Conservation (phyloP, 2,797 vertebrate species). For the Cyclopterus lumpus region DNA sequence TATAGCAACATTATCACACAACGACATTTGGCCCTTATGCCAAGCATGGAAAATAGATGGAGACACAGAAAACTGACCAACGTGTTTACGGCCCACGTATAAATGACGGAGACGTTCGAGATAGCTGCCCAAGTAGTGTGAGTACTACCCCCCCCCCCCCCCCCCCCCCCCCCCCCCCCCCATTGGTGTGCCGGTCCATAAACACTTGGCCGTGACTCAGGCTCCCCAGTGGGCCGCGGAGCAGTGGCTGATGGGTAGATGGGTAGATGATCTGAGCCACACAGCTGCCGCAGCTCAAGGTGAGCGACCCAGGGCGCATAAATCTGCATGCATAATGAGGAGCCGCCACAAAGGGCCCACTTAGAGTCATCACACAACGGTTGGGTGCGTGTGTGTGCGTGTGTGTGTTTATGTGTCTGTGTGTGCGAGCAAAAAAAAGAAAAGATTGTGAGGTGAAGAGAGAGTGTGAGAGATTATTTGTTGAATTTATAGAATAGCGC, state of each 20-base stretch:
- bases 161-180: too few relatives aligned
- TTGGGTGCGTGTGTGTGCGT: constrained; percentile 18
- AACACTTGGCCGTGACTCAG: constrained; percentile 70
- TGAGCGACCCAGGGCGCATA: constrained; percentile 74
- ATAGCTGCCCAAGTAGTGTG: too few relatives aligned
- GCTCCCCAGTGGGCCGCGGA: constrained; percentile 56
- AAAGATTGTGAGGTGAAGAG: neutral
- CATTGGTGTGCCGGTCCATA: constrained; percentile 66
- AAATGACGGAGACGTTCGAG: constrained; percentile 45
- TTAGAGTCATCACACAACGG: constrained; percentile 72
- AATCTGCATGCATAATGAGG: constrained; percentile 80
- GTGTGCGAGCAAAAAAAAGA: neutral
- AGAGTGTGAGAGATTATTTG: constrained; percentile 22
- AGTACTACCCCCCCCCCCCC: too few relatives aligned
- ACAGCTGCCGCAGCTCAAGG: constrained; percentile 78
- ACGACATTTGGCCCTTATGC: constrained; percentile 28
- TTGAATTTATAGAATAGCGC: constrained; percentile 22
- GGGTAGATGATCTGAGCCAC: constrained; percentile 72
- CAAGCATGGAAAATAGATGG: constrained; percentile 31
- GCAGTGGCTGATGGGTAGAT: constrained; percentile 75
- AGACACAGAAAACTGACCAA: constrained; percentile 6
- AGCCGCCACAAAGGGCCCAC: constrained; percentile 63
- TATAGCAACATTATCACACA: constrained; percentile 35
- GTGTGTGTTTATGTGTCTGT: too few relatives aligned
- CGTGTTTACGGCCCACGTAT: constrained; percentile 32